Base-by-base conservation (phyloP, 2,113 vertebrate species). In the Anthoscopus minutus region DNA sequence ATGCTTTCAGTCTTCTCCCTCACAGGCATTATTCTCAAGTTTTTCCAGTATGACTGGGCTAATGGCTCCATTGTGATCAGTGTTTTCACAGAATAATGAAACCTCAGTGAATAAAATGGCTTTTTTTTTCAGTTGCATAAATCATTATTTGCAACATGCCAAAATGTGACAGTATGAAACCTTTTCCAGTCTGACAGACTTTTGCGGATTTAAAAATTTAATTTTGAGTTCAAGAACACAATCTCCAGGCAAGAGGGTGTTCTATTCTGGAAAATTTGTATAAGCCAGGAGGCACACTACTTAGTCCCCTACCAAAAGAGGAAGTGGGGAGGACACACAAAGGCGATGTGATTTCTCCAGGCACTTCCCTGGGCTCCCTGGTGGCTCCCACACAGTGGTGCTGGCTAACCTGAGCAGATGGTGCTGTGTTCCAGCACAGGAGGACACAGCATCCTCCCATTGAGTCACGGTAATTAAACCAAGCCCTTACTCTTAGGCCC, bases 41-140 rank as follows among this genome's bases (percentile, higher is more conserved):
- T 91, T 92, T 87, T 56, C 37, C 57, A 65, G 28, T 74, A 57
- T 69, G 42, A 66, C 65, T 84, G 42, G 21, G 12, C 73, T 92
- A 85, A 94, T 51, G 45, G 30, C 30, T 67, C 23, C 35, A 62
- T n/a, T 53, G 40, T 37, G 83, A 87, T 70, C 62, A 70, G 24
- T 82, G 38, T 91, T 94, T 94, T 65, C 62, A 62, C 45, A 79
- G 54, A 30, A 66, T 65, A 62, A 72, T 25, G 40, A 96, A 89
- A 87, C 13, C 15, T 57, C 0, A 0, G 85, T 88, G 85, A 80
- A 88, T 33, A 83, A 94, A 93, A 87, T 40, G 40, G 3, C 7
- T 40, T 91, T 96, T 81, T 96, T 81, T 84, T 96, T 86, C 86
- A 79, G 60, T 87, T 38, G 27, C n/a, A 54, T 70, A 83, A 86